Evolutionary conservation across 2,797 vertebrate species (phyloP).

Genomic region (Lacerta viridis): DNA sequence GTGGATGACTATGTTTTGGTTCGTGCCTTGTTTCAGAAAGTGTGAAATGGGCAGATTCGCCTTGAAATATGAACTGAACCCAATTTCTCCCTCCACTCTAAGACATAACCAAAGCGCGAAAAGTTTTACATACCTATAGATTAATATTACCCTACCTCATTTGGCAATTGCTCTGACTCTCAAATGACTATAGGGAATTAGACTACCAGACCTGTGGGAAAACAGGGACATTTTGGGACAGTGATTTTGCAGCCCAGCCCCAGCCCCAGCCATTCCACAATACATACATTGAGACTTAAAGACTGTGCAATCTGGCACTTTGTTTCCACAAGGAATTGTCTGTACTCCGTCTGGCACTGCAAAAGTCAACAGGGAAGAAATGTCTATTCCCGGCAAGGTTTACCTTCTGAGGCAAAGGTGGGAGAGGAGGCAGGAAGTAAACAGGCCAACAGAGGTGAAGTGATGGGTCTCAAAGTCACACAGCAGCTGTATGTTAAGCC

Average conservation of each 20-base stretch:
- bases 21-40: not conserved
- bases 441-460: slow-evolving; percentile 25
- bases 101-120: not conserved
- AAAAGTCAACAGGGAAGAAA: not conserved
- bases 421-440: not conserved
- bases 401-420: not conserved
- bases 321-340: slow-evolving; percentile 30
- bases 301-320: slow-evolving; percentile 22
- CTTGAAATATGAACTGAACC: not conserved
- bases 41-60: not conserved
- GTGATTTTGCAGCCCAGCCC: not conserved
- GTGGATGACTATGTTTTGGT: not conserved
- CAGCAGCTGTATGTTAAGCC: slow-evolving; percentile 37
- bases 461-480: slow-evolving; percentile 44
- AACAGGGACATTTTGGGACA: not conserved
- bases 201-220: not conserved
- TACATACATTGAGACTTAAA: not conserved
- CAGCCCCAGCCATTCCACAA: not conserved
- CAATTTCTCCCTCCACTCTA: not conserved
- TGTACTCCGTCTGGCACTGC: not conserved
- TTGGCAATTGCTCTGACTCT: not conserved
- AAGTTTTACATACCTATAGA: too few species aligned
- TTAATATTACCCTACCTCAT: too few species aligned
- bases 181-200: not conserved
- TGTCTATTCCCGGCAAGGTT: not conserved